phyloP scores from a whole-genome alignment of 2,888 invertebrate genomes.

The Coelopa pilipes region DNA sequence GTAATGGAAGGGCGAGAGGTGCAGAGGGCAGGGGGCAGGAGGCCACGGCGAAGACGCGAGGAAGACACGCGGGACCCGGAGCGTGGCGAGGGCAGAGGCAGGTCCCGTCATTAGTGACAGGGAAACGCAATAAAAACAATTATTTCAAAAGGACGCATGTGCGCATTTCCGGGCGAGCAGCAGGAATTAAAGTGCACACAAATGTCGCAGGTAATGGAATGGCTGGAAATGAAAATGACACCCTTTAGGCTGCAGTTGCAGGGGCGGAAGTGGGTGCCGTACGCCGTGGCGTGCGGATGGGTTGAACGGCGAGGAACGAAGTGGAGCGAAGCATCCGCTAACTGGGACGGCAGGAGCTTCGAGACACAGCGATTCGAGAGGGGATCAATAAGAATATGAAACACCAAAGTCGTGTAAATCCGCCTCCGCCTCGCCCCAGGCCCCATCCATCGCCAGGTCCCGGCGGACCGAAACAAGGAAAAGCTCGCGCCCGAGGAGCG shows the following conservation, averaged over 20 bases:
- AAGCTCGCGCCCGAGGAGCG: background rate
- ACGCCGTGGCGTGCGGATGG: too few relatives aligned
- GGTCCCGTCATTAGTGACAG: conserved; percentile 30
- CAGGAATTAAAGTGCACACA: background rate
- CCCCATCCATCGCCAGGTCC: background rate
- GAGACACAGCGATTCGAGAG: too few relatives aligned
- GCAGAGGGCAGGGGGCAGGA: too few relatives aligned
- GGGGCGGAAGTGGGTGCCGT: too few relatives aligned
- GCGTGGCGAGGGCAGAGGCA: background rate
- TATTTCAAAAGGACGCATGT: background rate
- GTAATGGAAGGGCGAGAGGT: conserved; percentile 5
- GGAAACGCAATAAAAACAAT: conserved; percentile 1
- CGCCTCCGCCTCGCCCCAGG: background rate
- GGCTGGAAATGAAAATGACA: background rate
- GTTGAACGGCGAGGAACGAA: too few relatives aligned
- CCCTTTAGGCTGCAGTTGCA: background rate
- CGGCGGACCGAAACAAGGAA: background rate
- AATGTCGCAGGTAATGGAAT: too few relatives aligned
- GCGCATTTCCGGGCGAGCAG: background rate
- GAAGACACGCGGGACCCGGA: background rate
- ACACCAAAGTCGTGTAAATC: background rate
- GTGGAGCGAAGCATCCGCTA: too few relatives aligned
- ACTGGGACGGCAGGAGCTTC: too few relatives aligned
- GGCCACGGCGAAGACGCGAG: background rate
- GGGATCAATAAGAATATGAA: background rate